Evolutionary conservation across 2,113 vertebrate species (phyloP).

Genomic region (Thermophis baileyi): DNA sequence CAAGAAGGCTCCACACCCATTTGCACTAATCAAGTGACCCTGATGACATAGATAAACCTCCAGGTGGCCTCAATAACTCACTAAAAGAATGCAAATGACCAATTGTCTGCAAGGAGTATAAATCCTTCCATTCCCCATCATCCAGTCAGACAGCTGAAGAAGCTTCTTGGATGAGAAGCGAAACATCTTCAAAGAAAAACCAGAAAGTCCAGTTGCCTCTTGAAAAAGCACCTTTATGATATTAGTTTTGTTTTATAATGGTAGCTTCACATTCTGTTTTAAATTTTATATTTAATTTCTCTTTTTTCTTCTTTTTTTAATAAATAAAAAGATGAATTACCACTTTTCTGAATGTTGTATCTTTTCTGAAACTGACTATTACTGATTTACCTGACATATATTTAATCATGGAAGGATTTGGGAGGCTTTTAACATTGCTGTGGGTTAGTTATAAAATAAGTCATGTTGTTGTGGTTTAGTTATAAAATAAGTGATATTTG

Average conservation of each 20-base stretch:
- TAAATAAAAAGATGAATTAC: background rate
- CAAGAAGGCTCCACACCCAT: no score
- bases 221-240: background rate
- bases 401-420: background rate
- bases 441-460: background rate
- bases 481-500: background rate
- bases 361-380: background rate
- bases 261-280: background rate
- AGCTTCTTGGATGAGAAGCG: no score
- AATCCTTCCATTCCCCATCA: no score
- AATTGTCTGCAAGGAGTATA: no score
- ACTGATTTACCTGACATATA: background rate
- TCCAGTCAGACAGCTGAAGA: no score
- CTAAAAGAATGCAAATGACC: no score
- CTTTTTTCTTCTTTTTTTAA: background rate
- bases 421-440: background rate
- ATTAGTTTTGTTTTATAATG: background rate
- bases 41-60: no score
- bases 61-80: no score
- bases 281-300: background rate
- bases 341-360: background rate
- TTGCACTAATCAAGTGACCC: no score
- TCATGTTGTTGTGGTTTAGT: background rate
- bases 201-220: no score
- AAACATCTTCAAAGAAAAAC: no score